A percentile compares a stretch with the other conserved stretches of the same genome.
Evolutionary conservation across 1,140 invertebrate species (phyloP).

Genomic region (Bombus sibiricus): DNA sequence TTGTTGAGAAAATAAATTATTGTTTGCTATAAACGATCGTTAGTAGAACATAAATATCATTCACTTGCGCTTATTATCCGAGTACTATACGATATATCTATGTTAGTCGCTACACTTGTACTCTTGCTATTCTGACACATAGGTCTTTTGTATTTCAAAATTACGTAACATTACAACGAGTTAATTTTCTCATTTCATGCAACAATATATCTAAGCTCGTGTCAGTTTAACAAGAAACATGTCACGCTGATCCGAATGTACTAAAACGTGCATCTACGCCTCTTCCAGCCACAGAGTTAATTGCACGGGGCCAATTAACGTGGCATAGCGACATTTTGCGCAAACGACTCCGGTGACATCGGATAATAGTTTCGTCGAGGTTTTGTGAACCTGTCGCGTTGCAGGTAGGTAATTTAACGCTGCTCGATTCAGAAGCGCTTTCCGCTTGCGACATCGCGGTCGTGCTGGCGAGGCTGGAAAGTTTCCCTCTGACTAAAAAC

Average conservation of each 20-base stretch:
- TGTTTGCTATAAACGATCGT: too few species aligned
- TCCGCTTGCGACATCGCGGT: conserved; percentile 31
- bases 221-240: not conserved
- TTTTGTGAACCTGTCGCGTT: conserved; percentile 8
- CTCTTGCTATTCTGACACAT: not conserved
- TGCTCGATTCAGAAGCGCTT: conserved; percentile 15
- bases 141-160: too few species aligned
- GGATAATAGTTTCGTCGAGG: conserved; percentile 22
- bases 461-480: conserved; percentile 20
- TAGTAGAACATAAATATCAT: too few species aligned
- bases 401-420: conserved; percentile 37
- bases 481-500: not conserved
- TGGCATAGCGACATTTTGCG: conserved; percentile 10
- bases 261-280: not conserved
- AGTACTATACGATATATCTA: too few species aligned
- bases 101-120: too few species aligned
- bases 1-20: too few species aligned
- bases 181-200: not conserved
- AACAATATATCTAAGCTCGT: not conserved
- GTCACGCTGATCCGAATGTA: not conserved
- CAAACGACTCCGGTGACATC: conserved; percentile 7
- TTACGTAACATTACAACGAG: not conserved
- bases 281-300: not conserved
- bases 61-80: too few species aligned
- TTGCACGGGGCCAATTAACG: conserved; percentile 2